Conservation (phyloP, 2,113 vertebrate genomes). For the Synodontis membranacea region DNA sequence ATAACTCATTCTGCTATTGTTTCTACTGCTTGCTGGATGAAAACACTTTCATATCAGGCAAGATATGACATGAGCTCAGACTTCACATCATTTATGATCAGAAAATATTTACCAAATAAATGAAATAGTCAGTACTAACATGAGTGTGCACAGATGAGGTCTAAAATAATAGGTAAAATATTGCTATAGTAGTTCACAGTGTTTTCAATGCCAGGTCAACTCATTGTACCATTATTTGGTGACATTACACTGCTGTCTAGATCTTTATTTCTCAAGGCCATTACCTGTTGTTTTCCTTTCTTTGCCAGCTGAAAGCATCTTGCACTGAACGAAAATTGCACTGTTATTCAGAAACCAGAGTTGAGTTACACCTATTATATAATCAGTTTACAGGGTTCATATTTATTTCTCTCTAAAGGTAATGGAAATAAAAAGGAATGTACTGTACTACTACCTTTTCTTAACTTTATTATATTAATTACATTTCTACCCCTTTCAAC, state of each 20-base stretch:
- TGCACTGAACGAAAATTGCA: conserved; percentile 17
- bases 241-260: not conserved
- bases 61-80: not conserved
- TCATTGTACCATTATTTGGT: not conserved
- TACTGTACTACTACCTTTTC: too few species aligned
- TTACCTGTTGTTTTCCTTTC: conserved; percentile 10
- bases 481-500: conserved; percentile 29
- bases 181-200: not conserved
- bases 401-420: not conserved
- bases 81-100: not conserved
- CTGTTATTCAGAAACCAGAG: not conserved
- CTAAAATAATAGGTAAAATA: not conserved
- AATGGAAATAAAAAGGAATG: not conserved
- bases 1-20: conserved; percentile 27
- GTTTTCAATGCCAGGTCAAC: not conserved
- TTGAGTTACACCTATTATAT: not conserved
- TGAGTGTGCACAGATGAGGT: not conserved
- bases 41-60: conserved; percentile 3
- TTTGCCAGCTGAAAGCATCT: conserved; percentile 15
- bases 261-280: not conserved
- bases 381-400: conserved; percentile 19
- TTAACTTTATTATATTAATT: conserved; percentile 3
- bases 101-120: not conserved
- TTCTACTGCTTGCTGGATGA: not conserved
- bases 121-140: not conserved